Evolutionary conservation across 1,140 invertebrate species (phyloP), one percentile per base, ranked within the genome.

Genomic region (Drosophila tropicalis): DNA sequence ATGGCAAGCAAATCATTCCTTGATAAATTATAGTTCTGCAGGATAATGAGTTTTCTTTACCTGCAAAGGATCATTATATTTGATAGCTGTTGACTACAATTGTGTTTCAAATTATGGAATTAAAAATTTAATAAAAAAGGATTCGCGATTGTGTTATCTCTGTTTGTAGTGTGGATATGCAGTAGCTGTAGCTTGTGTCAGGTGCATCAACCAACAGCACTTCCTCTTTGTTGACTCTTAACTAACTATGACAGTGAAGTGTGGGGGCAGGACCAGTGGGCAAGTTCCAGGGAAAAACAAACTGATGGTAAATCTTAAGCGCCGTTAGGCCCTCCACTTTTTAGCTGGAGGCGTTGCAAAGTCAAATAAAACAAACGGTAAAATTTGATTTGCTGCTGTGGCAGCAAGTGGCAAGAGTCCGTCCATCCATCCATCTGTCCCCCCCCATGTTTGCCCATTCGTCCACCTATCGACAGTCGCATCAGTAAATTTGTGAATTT

Each of bases 401-500:
- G 29, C 15, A 39, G 66, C n/a, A 36, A 19, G 32, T 10, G n/a
- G 44, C 25, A 25, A 54, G 17, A 39, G 17, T 22, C 39, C 34
- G 40, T 41, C 40, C n/a, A 12, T 12, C 34, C 34, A 12, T 54
- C 55, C 25, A 60, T 32, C 57, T 72, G 69, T 60, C 68, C 25
- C 25, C 1, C 22, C 3, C 29, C 29, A 29, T 69, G 55, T 10
- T 36, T 10, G 29, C 29, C 68, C 51, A 36, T 63, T 41, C 10
- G 36, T 61, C 29, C 51, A 62, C 57, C 70, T 84, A 86, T 86
- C 83, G 72, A 80, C 76, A 58, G 69, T 15, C 51, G 67, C 58
- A 87, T 87, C 84, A 77, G 70, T 39, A 81, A 89, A 89, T 87
- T 89, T 89, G 83, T 82, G 79, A 77, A 87, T 77, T 87, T 83